Evolutionary conservation across 64 coral and sea anemone species (phyloP), one percentile per base, ranked within the genome.

Genomic region (Astreopora myriophthalma): DNA sequence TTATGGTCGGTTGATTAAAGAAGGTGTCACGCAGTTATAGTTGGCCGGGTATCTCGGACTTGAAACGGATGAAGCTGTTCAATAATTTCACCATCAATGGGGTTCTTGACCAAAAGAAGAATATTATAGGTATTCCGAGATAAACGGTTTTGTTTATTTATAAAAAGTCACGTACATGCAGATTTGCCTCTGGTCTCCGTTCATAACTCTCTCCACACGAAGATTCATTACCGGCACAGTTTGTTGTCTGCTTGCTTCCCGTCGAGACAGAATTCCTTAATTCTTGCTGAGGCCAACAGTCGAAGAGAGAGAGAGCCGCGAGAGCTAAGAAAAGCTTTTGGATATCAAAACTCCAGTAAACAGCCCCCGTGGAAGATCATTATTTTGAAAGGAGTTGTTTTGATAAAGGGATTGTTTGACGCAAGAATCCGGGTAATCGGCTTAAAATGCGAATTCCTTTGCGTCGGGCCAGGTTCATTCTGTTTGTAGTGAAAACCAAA

Each of bases 391-490:
- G 33, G 26, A 70, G 32, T n/a, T 32, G 29, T 29, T 14, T 25
- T 3, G 13, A n/a, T 30, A 12, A n/a, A 29, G 24, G 44, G 23
- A 57, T 79, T 31, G 40, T 8, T 79, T 79, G 48, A 52, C 48
- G 76, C 3, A 19, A 79, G 16, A 13, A 30, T 12, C 48, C 5
- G 46, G 17, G 11, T 79, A 79, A 79, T 60, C 76, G 48, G 26
- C 76, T 79, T 76, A 13, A 79, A 79, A 27, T 8, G 27, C 48
- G 28, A 55, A 79, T 32, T 57, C 48, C 48, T 58, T 79, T 79
- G 27, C 25, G 9, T 30, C 40, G 26, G 16, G 52, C 16, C 11
- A 46, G 11, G 42, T 17, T 16, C 10, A 70, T 1, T 12, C 29
- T 19, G 22, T 55, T 31, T 0, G 26, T 0, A 27, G 26, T 3